Conservation (phyloP, 2,113 vertebrate genomes). For the Prochilodus magdalenae region DNA sequence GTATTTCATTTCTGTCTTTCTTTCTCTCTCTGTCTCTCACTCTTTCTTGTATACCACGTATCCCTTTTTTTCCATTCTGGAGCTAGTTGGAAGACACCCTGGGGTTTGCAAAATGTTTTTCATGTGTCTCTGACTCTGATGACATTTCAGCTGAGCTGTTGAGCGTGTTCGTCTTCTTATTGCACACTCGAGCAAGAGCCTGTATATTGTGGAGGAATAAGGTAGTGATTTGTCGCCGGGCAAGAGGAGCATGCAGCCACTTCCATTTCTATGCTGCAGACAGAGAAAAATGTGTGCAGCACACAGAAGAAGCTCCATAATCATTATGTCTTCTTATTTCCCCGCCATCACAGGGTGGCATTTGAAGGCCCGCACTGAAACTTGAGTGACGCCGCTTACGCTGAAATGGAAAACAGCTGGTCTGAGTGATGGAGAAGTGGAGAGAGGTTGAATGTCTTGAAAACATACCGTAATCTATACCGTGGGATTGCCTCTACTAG, state of each 20-base stretch:
- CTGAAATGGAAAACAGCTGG: background rate
- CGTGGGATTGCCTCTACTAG: conserved; percentile 48
- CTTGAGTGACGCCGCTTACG: background rate
- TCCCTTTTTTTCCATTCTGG: background rate
- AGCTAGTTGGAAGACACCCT: conserved; percentile 26
- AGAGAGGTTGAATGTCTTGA: conserved; percentile 52
- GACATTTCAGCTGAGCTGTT: conserved; percentile 34
- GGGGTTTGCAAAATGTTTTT: conserved; percentile 26
- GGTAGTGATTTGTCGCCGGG: conserved; percentile 30
- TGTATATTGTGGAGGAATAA: background rate
- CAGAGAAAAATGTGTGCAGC: conserved; percentile 1
- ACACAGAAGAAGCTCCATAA: conserved; percentile 27
- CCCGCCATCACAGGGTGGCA: conserved; percentile 64
- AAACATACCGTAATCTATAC: conserved; percentile 50
- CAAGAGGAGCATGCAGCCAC: background rate
- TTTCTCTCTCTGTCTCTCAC: background rate
- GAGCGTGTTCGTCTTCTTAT: background rate
- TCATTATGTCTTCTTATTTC: conserved; percentile 68
- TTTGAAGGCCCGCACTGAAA: conserved; percentile 61
- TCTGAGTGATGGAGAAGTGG: background rate
- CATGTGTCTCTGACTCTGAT: background rate
- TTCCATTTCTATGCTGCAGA: conserved; percentile 51
- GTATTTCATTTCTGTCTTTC: background rate
- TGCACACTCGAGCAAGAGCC: background rate
- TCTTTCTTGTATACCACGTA: background rate